Evolutionary conservation across 2,113 vertebrate genomes (phyloP).

Genomic region (Dipodomys spectabilis): DNA sequence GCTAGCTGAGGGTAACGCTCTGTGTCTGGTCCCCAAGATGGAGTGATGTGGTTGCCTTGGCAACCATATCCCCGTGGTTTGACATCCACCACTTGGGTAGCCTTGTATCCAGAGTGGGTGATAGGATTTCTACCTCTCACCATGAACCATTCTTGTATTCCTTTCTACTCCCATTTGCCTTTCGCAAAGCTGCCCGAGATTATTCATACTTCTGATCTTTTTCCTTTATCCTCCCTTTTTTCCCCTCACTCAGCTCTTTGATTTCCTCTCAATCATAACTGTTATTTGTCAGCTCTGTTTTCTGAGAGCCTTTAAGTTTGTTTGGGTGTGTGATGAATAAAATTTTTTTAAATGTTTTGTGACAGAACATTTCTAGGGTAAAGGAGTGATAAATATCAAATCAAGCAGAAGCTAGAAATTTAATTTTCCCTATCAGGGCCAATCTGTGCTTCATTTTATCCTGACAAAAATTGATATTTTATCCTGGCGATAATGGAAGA

Average conservation of each 20-base stretch:
- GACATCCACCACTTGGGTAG: background rate
- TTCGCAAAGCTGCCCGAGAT: slow-evolving; percentile 19
- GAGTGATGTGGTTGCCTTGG: background rate
- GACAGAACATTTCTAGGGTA: slow-evolving; percentile 79
- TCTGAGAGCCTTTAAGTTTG: slow-evolving; percentile 67
- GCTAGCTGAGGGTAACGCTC: background rate
- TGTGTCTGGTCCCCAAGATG: accelerated
- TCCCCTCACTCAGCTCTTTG: slow-evolving; percentile 31
- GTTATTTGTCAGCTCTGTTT: slow-evolving; percentile 66
- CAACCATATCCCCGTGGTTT: background rate
- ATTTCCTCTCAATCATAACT: slow-evolving; percentile 27
- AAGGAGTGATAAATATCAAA: slow-evolving; percentile 85
- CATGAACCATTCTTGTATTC: background rate
- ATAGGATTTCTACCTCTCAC: background rate
- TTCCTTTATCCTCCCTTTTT: background rate
- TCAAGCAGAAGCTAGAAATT: slow-evolving; percentile 82
- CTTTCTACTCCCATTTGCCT: no score
- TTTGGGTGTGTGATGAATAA: slow-evolving; percentile 72
- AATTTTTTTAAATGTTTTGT: slow-evolving; percentile 68
- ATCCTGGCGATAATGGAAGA: slow-evolving; percentile 83
- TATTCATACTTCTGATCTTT: slow-evolving; percentile 26
- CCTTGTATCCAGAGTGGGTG: background rate
- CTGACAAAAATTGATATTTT: slow-evolving; percentile 86
- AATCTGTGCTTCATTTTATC: slow-evolving; percentile 83
- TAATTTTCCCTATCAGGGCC: slow-evolving; percentile 84